phyloP scores from a whole-genome alignment of 2,797 vertebrate species.

The Gallinago nigripennis region DNA sequence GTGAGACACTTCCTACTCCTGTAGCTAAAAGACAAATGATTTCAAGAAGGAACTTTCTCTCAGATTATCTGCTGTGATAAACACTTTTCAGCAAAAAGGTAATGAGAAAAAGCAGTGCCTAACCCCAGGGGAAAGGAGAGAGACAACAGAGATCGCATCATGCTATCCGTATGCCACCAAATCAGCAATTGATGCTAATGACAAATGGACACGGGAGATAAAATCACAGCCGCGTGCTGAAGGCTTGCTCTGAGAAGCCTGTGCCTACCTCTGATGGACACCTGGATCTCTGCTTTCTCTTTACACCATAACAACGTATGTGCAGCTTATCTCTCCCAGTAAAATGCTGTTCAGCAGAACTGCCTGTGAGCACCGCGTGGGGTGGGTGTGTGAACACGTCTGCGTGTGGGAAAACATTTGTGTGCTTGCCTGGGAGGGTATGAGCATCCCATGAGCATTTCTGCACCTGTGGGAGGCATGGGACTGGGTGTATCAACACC shows the following conservation, averaged over 20 bases:
- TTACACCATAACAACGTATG: neutral
- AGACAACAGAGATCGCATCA: slow-evolving; percentile 15
- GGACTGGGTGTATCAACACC: neutral
- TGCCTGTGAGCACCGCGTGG: fast-evolving
- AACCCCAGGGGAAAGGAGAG: slow-evolving; percentile 19
- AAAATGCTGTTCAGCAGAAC: neutral
- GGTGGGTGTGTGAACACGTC: neutral
- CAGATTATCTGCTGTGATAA: slow-evolving; percentile 60
- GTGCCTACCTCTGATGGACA: neutral
- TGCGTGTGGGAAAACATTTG: neutral
- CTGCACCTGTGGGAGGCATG: neutral
- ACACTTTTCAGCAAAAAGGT: slow-evolving; percentile 47
- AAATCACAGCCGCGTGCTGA: neutral
- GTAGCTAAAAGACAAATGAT: slow-evolving; percentile 47
- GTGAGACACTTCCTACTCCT: neutral
- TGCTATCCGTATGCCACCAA: neutral
- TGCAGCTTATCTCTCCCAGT: neutral
- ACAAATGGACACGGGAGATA: slow-evolving; percentile 6
- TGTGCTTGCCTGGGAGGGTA: neutral
- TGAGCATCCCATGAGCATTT: neutral
- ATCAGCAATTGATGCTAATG: slow-evolving; percentile 34
- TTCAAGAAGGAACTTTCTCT: slow-evolving; percentile 26
- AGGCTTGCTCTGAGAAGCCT: neutral
- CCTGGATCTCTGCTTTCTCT: neutral
- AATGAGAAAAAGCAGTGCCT: slow-evolving; percentile 56